A percentile compares a stretch with the other conserved stretches of the same genome.
Conservation (phyloP, 2,888 invertebrate genomes). For the Drosophila planitibia region DNA sequence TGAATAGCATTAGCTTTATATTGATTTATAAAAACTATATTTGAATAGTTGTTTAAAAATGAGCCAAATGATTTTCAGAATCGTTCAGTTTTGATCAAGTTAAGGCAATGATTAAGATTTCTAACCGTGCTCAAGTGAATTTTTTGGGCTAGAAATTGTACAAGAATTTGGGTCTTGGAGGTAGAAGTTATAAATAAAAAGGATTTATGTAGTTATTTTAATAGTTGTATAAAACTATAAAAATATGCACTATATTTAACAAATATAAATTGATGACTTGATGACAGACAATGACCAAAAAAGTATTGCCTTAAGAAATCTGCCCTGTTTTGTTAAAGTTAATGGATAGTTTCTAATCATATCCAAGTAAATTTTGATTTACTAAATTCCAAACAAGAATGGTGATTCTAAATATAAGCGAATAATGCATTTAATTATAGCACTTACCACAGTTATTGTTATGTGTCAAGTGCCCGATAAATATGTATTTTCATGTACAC, state of each 20-base stretch:
- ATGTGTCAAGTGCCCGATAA: slow-evolving; percentile 65
- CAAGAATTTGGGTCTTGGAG: not conserved
- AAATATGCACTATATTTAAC: not conserved
- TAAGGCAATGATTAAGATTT: not conserved
- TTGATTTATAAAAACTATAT: not conserved
- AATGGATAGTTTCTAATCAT: not conserved
- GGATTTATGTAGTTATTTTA: not conserved
- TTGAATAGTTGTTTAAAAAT: not conserved
- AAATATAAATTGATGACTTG: not conserved
- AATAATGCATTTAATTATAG: slow-evolving; percentile 6
- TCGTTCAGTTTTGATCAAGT: not conserved
- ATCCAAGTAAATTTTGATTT: not conserved
- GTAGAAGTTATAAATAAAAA: not conserved
- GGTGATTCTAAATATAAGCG: not conserved
- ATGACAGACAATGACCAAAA: not conserved
- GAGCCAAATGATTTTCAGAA: rapidly evolving
- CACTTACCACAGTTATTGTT: slow-evolving; percentile 14
- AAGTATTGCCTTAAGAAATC: not conserved
- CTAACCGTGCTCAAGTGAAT: not conserved
- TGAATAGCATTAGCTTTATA: not conserved
- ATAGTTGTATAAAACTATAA: not conserved
- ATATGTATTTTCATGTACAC: slow-evolving; percentile 1
- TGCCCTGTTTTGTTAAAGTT: not conserved
- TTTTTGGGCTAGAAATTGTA: not conserved
- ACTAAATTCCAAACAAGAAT: not conserved